Evolutionary conservation across 92 coral and sea anemone genomes (phyloP).

Genomic region (Parazoanthus darwini): DNA sequence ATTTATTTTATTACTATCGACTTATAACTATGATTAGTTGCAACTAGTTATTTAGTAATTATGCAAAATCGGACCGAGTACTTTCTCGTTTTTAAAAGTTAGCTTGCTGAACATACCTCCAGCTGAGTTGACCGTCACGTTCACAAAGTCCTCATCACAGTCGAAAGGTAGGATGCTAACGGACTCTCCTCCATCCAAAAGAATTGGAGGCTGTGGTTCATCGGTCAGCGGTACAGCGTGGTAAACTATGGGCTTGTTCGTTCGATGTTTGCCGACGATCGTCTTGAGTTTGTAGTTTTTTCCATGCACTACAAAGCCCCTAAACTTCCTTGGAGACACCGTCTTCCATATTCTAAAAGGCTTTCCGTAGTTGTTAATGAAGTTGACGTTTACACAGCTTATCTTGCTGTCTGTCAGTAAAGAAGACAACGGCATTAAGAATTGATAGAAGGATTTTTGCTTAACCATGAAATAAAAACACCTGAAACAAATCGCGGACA

Average conservation of each 20-base stretch:
- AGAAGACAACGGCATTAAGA: neutral
- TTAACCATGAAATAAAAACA: too few relatives aligned
- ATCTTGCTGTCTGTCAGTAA: slow-evolving; percentile 7
- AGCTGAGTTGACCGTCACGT: slow-evolving; percentile 43
- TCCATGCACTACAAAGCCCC: slow-evolving; percentile 53
- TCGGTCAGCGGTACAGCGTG: slow-evolving; percentile 57
- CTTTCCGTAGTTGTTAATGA: slow-evolving; percentile 49
- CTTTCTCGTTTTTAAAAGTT: too few relatives aligned
- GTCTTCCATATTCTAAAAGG: slow-evolving; percentile 66
- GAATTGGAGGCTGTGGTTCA: slow-evolving; percentile 27
- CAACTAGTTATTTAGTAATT: too few relatives aligned
- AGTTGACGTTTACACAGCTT: slow-evolving; percentile 61
- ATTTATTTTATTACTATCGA: too few relatives aligned
- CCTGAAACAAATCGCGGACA: too few relatives aligned
- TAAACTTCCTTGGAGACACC: slow-evolving; percentile 55
- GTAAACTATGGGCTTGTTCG: slow-evolving; percentile 49
- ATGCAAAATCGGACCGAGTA: too few relatives aligned
- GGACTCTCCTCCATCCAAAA: slow-evolving; percentile 59
- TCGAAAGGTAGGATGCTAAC: slow-evolving; percentile 56
- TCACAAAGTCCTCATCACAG: slow-evolving; percentile 57
- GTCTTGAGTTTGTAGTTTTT: slow-evolving; percentile 55
- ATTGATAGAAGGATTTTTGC: neutral
- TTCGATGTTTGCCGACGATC: slow-evolving; percentile 46
- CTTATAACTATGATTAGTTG: too few relatives aligned
- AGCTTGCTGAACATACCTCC: neutral